Evolutionary conservation across 2,888 invertebrate genomes (phyloP).

Genomic region (Oxystoma pomonae): DNA sequence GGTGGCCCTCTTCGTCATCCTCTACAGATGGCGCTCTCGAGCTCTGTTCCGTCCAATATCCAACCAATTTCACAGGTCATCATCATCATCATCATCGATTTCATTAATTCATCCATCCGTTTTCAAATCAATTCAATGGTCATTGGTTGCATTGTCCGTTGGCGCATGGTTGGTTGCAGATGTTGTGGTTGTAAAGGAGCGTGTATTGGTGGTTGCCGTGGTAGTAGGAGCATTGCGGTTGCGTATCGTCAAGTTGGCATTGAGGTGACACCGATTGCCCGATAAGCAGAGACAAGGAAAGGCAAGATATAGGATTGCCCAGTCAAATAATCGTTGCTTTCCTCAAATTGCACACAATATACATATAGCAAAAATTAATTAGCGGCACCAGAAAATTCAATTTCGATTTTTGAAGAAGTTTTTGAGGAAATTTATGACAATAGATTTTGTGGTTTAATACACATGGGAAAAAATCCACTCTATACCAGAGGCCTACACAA

Average conservation of each 20-base stretch:
- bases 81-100: constrained; percentile 40
- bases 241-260: constrained; percentile 4
- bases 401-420: not conserved
- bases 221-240: too few species aligned
- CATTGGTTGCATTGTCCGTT: not conserved
- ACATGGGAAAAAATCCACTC: too few species aligned
- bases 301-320: constrained; percentile 64
- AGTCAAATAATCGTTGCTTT: constrained; percentile 50
- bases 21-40: constrained; percentile 89
- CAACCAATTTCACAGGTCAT: constrained; percentile 29
- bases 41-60: constrained; percentile 55
- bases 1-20: constrained; percentile 99
- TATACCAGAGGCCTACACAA: too few species aligned
- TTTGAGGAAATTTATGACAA: not conserved
- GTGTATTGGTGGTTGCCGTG: not conserved
- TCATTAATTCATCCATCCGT: constrained; percentile 8
- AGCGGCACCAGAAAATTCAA: constrained; percentile 18
- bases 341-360: constrained; percentile 28
- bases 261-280: constrained; percentile 46
- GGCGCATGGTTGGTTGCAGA: not conserved
- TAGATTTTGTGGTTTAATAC: not conserved
- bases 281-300: constrained; percentile 64
- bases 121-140: constrained; percentile 2
- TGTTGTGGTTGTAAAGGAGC: constrained; percentile 10
- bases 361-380: constrained; percentile 14